Conservation (phyloP, 2,888 invertebrate genomes). For the Cecidostiba fungosa region DNA sequence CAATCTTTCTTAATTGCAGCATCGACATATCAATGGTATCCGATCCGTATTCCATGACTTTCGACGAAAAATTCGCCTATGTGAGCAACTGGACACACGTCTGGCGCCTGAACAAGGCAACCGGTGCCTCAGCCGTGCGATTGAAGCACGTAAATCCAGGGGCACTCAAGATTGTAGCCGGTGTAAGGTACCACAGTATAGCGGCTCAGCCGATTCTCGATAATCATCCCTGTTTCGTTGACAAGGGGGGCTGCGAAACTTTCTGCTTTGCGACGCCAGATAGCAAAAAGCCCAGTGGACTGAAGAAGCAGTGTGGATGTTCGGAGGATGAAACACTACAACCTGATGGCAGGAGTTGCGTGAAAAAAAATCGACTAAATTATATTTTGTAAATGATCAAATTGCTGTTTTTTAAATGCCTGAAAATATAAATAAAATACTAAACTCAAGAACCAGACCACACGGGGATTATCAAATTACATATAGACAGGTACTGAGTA, state of each 20-base stretch:
- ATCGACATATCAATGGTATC: background rate
- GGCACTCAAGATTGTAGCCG: background rate
- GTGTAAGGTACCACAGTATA: background rate
- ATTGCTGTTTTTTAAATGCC: too few species aligned
- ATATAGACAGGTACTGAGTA: too few species aligned
- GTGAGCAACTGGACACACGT: background rate
- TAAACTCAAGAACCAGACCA: too few species aligned
- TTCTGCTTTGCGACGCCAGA: slow-evolving; percentile 42
- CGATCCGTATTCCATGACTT: background rate
- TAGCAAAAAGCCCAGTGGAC: background rate
- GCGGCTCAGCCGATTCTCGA: background rate
- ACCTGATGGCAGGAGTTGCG: background rate
- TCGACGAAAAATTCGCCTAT: background rate
- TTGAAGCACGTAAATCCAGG: background rate
- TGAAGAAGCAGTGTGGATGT: slow-evolving; percentile 42
- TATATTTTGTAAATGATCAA: too few species aligned
- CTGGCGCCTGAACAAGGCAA: background rate
- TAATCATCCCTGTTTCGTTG: slow-evolving; percentile 29
- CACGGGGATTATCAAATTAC: too few species aligned
- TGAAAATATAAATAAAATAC: too few species aligned
- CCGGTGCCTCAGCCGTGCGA: background rate
- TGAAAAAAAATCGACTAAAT: too few species aligned
- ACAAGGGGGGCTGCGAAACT: slow-evolving; percentile 23
- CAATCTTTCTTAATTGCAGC: background rate
- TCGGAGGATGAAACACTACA: slow-evolving; percentile 39